Percentiles rank a stretch among this genome's conserved stretches.
phyloP scores from a whole-genome alignment of 2,797 vertebrate genomes.

The Hozukius guyotensis region DNA sequence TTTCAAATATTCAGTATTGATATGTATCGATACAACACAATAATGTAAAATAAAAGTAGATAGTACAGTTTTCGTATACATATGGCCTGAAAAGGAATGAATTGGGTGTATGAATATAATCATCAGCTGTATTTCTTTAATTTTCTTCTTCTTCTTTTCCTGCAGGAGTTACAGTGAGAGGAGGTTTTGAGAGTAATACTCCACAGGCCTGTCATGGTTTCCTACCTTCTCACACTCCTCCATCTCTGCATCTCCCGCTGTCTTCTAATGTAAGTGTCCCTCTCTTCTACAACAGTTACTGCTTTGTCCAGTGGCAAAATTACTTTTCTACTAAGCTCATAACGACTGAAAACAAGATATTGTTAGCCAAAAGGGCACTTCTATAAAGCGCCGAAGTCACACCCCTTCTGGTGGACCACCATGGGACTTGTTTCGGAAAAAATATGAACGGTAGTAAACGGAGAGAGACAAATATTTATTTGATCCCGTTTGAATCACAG shows the following conservation, averaged over 20 bases:
- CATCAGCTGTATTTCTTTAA: background rate
- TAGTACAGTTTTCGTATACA: background rate
- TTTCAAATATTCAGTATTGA: too few species aligned
- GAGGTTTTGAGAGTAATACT: conserved; percentile 52
- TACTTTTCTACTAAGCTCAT: background rate
- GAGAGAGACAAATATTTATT: too few species aligned
- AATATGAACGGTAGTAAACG: too few species aligned
- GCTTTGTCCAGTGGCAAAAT: background rate
- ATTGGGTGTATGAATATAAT: background rate
- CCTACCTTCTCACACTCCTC: conserved; percentile 44
- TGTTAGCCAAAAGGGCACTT: background rate
- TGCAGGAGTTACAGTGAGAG: conserved; percentile 48
- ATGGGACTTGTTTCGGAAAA: too few species aligned
- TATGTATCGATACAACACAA: too few species aligned
- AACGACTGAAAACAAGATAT: background rate
- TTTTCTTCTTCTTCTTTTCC: conserved; percentile 13
- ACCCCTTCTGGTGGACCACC: rapidly evolving
- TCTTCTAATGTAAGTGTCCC: conserved; percentile 74
- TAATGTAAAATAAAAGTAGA: background rate
- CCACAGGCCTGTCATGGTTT: conserved; percentile 58
- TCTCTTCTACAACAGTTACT: background rate
- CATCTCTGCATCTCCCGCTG: conserved; percentile 60
- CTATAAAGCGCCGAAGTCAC: too few species aligned
- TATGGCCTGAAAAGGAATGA: background rate
- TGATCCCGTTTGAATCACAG: rapidly evolving